phyloP scores from a whole-genome alignment of 2,797 vertebrate genomes.

The Microchirus variegatus region DNA sequence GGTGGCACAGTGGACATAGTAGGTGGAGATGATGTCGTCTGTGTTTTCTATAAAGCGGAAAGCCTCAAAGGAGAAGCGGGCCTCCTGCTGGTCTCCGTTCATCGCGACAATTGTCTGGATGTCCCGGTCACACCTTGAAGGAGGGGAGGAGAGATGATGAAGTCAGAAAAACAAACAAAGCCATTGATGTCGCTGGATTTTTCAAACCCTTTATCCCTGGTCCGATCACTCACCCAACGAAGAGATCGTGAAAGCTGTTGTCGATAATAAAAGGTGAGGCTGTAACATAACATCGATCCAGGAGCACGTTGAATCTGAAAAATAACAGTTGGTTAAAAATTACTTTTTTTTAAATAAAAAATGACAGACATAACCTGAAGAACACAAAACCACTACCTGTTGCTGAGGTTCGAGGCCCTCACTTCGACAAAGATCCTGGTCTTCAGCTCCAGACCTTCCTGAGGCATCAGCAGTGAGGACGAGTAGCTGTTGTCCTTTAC shows the following conservation, averaged over 20 bases:
- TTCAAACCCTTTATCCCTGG: neutral
- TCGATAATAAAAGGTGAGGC: constrained; percentile 51
- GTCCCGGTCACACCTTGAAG: constrained; percentile 69
- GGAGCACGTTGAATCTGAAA: constrained; percentile 76
- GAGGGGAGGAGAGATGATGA: neutral
- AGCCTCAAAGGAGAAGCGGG: constrained; percentile 79
- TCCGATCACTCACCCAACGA: constrained; percentile 74
- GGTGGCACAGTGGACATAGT: constrained; percentile 78
- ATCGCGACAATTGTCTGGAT: constrained; percentile 66
- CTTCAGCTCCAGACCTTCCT: constrained; percentile 71
- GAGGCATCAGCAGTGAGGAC: constrained; percentile 52
- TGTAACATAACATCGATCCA: constrained; percentile 79
- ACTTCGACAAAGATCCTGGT: constrained; percentile 78
- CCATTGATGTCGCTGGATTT: no score
- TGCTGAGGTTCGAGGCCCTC: constrained; percentile 76
- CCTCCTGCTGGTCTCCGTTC: constrained; percentile 71
- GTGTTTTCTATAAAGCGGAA: constrained; percentile 71
- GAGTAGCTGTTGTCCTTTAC: constrained; percentile 65
- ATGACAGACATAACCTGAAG: no score
- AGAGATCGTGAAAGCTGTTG: constrained; percentile 69
- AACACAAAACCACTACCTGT: constrained; percentile 48
- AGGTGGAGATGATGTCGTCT: constrained; percentile 60
- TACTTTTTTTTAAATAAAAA: neutral
- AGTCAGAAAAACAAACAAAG: no score
- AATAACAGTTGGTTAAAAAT: neutral